Conservation (phyloP, 2,888 invertebrate genomes). For the Mesochorus sp. region DNA sequence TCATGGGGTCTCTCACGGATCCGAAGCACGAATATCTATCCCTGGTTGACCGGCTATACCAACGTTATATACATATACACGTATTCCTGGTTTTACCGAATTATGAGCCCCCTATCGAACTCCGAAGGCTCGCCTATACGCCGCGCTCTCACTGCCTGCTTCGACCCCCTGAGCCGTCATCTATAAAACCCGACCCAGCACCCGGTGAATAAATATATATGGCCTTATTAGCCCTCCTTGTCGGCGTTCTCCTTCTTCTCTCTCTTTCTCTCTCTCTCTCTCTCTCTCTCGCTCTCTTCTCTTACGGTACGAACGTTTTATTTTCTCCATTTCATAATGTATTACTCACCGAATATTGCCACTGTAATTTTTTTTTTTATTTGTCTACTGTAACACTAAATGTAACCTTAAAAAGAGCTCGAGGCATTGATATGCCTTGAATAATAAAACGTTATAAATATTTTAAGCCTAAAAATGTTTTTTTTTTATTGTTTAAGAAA, state of each 20-base stretch:
- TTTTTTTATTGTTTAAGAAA: too few relatives aligned
- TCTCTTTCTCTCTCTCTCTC: not conserved
- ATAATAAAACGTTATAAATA: too few relatives aligned
- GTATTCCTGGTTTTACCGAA: constrained; percentile 71
- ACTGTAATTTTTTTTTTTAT: too few relatives aligned
- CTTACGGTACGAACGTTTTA: too few relatives aligned
- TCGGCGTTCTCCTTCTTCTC: constrained; percentile 44
- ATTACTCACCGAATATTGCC: constrained; percentile 5
- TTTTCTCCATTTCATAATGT: not conserved
- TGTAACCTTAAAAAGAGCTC: too few relatives aligned
- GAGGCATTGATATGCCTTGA: too few relatives aligned
- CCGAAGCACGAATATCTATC: constrained; percentile 74
- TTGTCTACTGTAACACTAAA: too few relatives aligned
- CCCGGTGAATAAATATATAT: constrained; percentile 68
- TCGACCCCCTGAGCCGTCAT: constrained; percentile 60
- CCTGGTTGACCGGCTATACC: constrained; percentile 56
- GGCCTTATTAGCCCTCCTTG: constrained; percentile 64
- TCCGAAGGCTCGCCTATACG: constrained; percentile 28
- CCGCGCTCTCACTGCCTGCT: constrained; percentile 38
- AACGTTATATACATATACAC: constrained; percentile 59
- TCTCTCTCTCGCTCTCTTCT: too few relatives aligned
- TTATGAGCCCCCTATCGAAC: constrained; percentile 67
- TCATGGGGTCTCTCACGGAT: constrained; percentile 79
- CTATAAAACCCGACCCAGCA: constrained; percentile 72
- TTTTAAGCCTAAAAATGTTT: too few relatives aligned